phyloP scores from a whole-genome alignment of 2,797 vertebrate species.

The Hirundo rustica region DNA sequence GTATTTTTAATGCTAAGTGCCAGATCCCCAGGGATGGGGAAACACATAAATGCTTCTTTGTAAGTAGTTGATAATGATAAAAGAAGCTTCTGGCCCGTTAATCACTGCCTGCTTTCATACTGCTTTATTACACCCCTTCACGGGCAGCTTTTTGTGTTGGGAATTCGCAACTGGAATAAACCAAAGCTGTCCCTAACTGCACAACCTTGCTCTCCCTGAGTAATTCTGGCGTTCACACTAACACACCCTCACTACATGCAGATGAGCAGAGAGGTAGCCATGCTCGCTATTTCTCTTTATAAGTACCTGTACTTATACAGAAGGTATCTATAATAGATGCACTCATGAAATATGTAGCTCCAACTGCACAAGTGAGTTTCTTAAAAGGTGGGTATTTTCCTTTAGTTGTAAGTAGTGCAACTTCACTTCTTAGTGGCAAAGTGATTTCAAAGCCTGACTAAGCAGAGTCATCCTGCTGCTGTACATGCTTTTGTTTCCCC shows the following conservation, averaged over 20 bases:
- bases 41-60: constrained; percentile 73
- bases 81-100: constrained; percentile 60
- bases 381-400: not conserved
- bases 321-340: not conserved
- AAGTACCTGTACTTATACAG: not conserved
- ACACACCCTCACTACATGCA: not conserved
- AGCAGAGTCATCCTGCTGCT: not conserved
- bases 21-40: constrained; percentile 59
- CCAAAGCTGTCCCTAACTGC: not conserved
- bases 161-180: constrained; percentile 43
- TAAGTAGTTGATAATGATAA: constrained; percentile 66
- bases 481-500: not conserved
- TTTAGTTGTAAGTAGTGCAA: not conserved
- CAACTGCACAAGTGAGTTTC: not conserved
- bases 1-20: constrained; percentile 76
- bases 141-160: constrained; percentile 13
- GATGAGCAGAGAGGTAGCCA: not conserved
- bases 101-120: constrained; percentile 58
- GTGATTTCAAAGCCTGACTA: not conserved
- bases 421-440: not conserved
- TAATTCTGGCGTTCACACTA: not conserved
- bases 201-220: not conserved
- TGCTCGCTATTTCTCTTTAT: not conserved
- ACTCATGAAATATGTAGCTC: not conserved
- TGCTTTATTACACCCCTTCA: constrained; percentile 42